Conservation (phyloP, 2,888 invertebrate species). For the Plusia festucae region DNA sequence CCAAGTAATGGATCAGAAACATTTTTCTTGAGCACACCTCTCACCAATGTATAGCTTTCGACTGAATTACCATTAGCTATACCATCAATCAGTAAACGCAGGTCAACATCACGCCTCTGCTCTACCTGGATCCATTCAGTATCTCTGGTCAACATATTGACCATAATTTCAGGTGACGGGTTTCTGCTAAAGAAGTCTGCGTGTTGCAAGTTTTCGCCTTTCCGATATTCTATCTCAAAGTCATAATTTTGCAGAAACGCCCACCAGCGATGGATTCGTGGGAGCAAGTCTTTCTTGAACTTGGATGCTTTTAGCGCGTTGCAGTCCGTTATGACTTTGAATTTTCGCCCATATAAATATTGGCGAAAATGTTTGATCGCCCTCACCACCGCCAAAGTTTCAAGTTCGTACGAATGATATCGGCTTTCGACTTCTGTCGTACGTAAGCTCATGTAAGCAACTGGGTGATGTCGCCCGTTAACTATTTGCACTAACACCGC, state of each 20-base stretch:
- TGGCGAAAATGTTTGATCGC: conserved; percentile 61
- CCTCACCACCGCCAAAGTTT: conserved; percentile 33
- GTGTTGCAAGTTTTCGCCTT: conserved; percentile 48
- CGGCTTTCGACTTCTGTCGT: conserved; percentile 21
- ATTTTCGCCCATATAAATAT: conserved; percentile 44
- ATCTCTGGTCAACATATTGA: conserved; percentile 46
- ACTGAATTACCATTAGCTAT: neutral
- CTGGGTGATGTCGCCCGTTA: conserved; percentile 14
- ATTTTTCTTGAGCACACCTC: neutral
- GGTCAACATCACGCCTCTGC: conserved; percentile 19
- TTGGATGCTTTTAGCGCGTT: conserved; percentile 62
- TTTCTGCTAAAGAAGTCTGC: conserved; percentile 59
- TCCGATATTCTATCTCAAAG: conserved; percentile 53
- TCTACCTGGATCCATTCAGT: conserved; percentile 54
- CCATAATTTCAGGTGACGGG: conserved; percentile 15
- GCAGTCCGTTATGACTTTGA: conserved; percentile 49
- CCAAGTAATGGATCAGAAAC: conserved; percentile 6
- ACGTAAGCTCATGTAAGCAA: conserved; percentile 14
- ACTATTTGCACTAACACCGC: conserved; percentile 6
- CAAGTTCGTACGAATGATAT: conserved; percentile 25
- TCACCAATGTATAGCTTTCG: neutral
- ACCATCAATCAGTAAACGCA: conserved; percentile 6
- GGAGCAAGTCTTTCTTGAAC: conserved; percentile 58
- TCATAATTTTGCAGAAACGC: conserved; percentile 59
- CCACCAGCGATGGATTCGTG: conserved; percentile 64